Percentiles rank a stretch among this genome's conserved stretches.
phyloP scores from a whole-genome alignment of 1,140 invertebrate genomes.

The Neuroterus valhalla region DNA sequence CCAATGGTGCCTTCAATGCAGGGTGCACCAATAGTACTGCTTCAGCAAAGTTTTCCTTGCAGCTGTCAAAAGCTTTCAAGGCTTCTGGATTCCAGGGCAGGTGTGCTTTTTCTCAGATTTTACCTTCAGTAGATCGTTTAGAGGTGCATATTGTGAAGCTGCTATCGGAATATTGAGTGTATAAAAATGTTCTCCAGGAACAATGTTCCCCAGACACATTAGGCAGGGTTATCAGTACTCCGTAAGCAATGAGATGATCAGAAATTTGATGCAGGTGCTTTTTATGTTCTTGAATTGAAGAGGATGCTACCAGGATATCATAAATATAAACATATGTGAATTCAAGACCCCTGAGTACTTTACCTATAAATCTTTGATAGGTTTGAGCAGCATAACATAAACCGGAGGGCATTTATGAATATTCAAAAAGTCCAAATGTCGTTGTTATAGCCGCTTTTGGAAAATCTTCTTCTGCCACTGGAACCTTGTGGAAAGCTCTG shows the following conservation, averaged over 20 bases:
- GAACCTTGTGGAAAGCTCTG: background rate
- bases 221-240: slow-evolving; percentile 37
- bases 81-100: slow-evolving; percentile 49
- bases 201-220: slow-evolving; percentile 58
- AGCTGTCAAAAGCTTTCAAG: slow-evolving; percentile 38
- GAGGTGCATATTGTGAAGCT: slow-evolving; percentile 51
- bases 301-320: slow-evolving; percentile 53
- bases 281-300: slow-evolving; percentile 41
- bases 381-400: slow-evolving; percentile 36
- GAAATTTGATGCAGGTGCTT: background rate
- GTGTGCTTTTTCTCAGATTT: slow-evolving; percentile 49
- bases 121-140: slow-evolving; percentile 47
- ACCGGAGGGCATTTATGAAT: no score
- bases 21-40: slow-evolving; percentile 38
- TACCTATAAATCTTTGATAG: slow-evolving; percentile 54
- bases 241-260: background rate
- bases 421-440: background rate
- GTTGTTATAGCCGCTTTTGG: background rate
- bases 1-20: slow-evolving; percentile 35
- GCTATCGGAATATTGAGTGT: slow-evolving; percentile 45
- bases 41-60: slow-evolving; percentile 45
- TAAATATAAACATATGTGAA: slow-evolving; percentile 57
- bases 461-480: background rate
- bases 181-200: slow-evolving; percentile 62
- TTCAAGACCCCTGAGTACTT: slow-evolving; percentile 58